Evolutionary conservation across 1,140 invertebrate species (phyloP), one percentile per base, ranked within the genome.

Genomic region (Hycleus phaleratus): DNA sequence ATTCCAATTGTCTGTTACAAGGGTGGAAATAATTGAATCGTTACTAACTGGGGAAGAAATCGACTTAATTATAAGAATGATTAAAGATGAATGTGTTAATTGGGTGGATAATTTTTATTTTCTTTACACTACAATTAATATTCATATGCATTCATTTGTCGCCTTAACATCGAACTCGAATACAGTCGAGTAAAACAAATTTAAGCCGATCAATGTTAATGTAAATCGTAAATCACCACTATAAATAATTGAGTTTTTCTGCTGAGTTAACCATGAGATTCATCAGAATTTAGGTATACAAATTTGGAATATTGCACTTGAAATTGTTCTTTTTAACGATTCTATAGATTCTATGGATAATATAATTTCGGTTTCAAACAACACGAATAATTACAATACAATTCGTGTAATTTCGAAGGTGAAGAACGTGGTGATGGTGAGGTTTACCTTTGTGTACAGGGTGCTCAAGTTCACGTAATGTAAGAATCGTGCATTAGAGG

Each of bases 401-500:
- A 32, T 32, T 5, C 4, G 32, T 5, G 32, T 5, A 18, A 18
- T 18, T 18, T 18, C 18, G 32, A 32, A 32, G 32, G 32, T 32
- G 32, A 32, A 32, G 7, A 32, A 32, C 32, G 7, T 5, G 7
- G 7, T 3, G 32, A 32, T 32, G 32, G 7, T 32, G 32, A 32
- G 32, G 32, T 32, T 32, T 32, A 32, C 4, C 32, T 32, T 32
- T 53, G 46, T 53, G 49, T 52, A 43, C 39, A 43, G 32, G 49
- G 18, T 25, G 44, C 51, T 26, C 11, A 45, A 45, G 51, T 42
- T 53, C 51, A 53, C 51, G 38, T 53, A 53, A 53, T 53, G 51
- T 45, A 53, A 42, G 51, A 53, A 53, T 53, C 51, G 51, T 53
- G 51, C 51, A 38, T 45, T 5, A 53, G 51, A 42, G 51, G 51